These are phyloP conservation scores for Mastomys coucha DNA, from an alignment of 2,113 vertebrate species.

Conservation along the genomic window DNA sequence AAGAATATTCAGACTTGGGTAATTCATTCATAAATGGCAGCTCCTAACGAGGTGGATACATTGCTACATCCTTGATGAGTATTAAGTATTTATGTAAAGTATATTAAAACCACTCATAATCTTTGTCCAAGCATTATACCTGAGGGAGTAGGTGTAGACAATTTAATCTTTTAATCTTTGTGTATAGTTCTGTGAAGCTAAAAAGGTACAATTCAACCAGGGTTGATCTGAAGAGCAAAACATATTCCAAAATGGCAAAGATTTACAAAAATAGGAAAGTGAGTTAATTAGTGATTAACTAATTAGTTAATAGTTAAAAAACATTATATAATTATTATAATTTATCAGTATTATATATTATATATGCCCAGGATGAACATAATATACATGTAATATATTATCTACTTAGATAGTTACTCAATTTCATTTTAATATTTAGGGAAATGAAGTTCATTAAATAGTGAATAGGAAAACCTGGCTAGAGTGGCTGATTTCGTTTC, in stretches of 20 bases:
- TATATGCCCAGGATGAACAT: too few relatives aligned
- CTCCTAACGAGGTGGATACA: not conserved
- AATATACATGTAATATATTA: too few relatives aligned
- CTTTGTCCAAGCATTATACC: not conserved
- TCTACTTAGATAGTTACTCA: not conserved
- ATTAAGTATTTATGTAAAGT: not conserved
- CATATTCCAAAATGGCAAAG: not conserved
- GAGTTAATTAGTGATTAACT: not conserved
- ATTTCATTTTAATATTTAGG: not conserved
- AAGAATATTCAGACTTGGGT: not conserved
- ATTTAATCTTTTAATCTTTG: conserved; percentile 16
- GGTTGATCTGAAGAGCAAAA: not conserved
- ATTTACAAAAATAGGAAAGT: not conserved
- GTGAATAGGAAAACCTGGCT: not conserved
- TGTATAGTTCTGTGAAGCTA: not conserved
- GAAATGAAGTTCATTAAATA: not conserved
- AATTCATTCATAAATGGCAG: not conserved
- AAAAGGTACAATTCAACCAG: conserved; percentile 14
- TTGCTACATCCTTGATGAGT: not conserved
- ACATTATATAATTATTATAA: too few relatives aligned
- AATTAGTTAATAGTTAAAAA: not conserved
- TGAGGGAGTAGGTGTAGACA: not conserved
- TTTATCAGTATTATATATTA: too few relatives aligned
- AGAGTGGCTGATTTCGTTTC: not conserved
- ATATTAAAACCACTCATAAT: not conserved